Evolutionary conservation across 2,888 invertebrate species (phyloP).

Genomic region (Pseudolycoriella hygida): DNA sequence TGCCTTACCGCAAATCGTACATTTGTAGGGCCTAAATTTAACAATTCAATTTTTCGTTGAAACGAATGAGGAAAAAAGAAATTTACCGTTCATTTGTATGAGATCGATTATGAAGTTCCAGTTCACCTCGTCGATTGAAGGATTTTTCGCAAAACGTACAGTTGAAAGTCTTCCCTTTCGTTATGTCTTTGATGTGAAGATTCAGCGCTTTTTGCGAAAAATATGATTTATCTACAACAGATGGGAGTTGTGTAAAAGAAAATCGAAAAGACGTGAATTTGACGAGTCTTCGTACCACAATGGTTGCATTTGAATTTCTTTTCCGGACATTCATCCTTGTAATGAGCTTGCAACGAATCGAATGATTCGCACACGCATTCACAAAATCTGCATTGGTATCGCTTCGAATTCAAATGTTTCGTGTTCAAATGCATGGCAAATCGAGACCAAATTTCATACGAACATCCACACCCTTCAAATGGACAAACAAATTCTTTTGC

Average conservation of each 20-base stretch:
- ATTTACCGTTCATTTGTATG: conserved; percentile 56
- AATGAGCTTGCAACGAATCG: conserved; percentile 9
- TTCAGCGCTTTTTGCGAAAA: conserved; percentile 9
- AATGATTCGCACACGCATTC: conserved; percentile 5
- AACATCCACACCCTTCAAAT: conserved; percentile 9
- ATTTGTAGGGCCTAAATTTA: conserved; percentile 1
- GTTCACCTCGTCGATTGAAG: conserved; percentile 35
- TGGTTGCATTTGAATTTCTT: conserved; percentile 9
- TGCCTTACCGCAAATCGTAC: conserved; percentile 5
- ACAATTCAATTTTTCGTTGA: not conserved
- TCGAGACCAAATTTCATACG: conserved; percentile 8
- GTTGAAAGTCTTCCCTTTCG: conserved; percentile 6
- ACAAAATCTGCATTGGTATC: conserved; percentile 8
- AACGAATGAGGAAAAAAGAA: not conserved
- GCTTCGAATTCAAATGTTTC: conserved; percentile 8
- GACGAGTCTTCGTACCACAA: conserved; percentile 8
- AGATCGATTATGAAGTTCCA: conserved; percentile 86
- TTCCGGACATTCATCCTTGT: conserved; percentile 7
- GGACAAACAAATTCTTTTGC: conserved; percentile 9
- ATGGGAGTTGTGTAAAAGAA: not conserved
- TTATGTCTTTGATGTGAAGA: conserved; percentile 7
- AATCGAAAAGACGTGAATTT: not conserved
- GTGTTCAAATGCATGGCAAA: conserved; percentile 8
- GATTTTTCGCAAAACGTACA: conserved; percentile 8
- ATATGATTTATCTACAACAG: conserved; percentile 10